Evolutionary conservation across 2,113 vertebrate species (phyloP).

Genomic region (Lophotis ruficrista): DNA sequence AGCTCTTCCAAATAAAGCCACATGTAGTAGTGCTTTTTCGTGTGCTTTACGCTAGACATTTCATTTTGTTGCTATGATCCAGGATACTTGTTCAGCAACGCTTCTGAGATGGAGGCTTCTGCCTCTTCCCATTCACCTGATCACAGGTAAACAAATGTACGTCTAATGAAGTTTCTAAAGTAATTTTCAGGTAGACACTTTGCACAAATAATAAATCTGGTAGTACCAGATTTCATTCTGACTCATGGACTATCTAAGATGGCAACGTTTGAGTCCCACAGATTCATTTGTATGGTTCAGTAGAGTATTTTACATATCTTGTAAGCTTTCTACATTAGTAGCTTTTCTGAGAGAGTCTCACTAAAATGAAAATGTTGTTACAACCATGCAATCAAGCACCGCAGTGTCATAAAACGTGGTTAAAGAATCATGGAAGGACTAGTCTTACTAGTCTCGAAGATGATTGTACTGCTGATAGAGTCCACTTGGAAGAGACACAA

Average conservation of each 20-base stretch:
- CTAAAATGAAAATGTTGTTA: conserved; percentile 9
- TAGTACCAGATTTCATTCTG: conserved; percentile 54
- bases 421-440: not conserved
- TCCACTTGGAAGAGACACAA: not conserved
- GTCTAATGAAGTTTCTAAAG: conserved; percentile 34
- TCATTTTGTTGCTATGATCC: not conserved
- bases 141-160: conserved; percentile 61
- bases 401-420: not conserved
- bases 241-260: conserved; percentile 50
- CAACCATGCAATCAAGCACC: not conserved
- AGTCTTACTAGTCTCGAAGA: not conserved
- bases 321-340: not conserved
- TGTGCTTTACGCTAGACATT: not conserved
- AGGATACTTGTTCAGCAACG: not conserved
- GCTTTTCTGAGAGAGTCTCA: not conserved
- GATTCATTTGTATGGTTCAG: conserved; percentile 50
- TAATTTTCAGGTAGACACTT: conserved; percentile 51
- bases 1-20: not conserved
- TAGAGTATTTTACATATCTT: conserved; percentile 36
- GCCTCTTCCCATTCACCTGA: conserved; percentile 13
- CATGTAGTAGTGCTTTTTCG: not conserved
- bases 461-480: not conserved
- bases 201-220: conserved; percentile 49
- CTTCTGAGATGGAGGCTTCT: not conserved
- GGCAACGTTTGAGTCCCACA: conserved; percentile 45